A percentile compares a stretch with the other conserved stretches of the same genome.
Evolutionary conservation across 2,797 vertebrate species (phyloP).

Genomic region (Iguana delicatissima): DNA sequence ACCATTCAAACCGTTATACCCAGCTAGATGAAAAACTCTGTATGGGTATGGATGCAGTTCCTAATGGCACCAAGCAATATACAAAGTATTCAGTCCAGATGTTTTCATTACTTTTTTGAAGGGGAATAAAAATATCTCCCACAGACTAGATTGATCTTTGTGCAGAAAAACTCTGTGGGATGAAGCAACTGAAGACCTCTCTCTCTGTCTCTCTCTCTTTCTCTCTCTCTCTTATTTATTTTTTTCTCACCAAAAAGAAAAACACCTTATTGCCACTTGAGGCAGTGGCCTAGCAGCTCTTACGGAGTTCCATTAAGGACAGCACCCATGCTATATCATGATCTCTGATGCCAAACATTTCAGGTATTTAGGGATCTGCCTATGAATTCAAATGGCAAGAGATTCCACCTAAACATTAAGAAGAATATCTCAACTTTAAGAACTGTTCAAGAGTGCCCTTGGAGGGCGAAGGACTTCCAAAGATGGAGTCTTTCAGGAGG

Average conservation of each 20-base stretch:
- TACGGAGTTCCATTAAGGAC: not conserved
- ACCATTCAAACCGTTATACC: too few species aligned
- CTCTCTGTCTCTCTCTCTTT: not conserved
- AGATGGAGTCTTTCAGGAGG: too few species aligned
- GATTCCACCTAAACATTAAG: too few species aligned
- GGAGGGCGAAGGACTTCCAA: too few species aligned
- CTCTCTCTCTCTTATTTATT: too few species aligned
- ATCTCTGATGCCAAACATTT: not conserved
- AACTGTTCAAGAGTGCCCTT: too few species aligned
- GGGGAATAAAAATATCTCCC: not conserved
- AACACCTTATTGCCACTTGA: not conserved
- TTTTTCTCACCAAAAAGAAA: not conserved
- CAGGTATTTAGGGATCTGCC: too few species aligned
- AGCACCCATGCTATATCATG: not conserved
- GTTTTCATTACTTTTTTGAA: not conserved
- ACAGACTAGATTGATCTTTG: not conserved
- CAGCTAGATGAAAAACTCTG: not conserved
- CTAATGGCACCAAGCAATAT: not conserved
- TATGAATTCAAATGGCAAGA: too few species aligned
- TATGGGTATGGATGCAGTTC: not conserved
- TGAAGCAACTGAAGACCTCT: not conserved
- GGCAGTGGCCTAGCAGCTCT: not conserved
- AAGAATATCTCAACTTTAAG: too few species aligned
- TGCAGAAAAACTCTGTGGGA: not conserved
- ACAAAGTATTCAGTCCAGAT: not conserved